Conservation (phyloP, 2,888 invertebrate genomes). For the Amphimallon solstitiale region DNA sequence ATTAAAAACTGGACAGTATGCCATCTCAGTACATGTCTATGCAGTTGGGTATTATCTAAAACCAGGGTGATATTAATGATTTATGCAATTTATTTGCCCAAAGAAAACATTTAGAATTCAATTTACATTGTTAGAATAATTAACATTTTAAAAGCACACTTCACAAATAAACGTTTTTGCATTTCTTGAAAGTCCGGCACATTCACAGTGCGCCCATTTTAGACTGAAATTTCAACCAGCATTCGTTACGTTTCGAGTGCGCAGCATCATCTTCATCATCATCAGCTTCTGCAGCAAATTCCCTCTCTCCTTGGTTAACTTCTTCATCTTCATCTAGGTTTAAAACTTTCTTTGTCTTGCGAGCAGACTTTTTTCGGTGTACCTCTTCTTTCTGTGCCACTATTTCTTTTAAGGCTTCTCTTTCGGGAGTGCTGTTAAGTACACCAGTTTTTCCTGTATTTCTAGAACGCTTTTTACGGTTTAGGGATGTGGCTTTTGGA, state of each 20-base stretch:
- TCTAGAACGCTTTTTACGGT: background rate
- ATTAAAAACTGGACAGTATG: no score
- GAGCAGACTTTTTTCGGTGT: slow-evolving; percentile 4
- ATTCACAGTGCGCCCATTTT: background rate
- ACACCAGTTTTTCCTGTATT: background rate
- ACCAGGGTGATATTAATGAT: no score
- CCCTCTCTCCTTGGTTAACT: slow-evolving; percentile 1
- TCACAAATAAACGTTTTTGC: slow-evolving; percentile 1
- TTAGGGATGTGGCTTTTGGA: background rate
- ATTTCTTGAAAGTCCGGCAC: background rate
- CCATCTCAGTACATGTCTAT: no score
- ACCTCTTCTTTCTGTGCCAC: slow-evolving; percentile 22
- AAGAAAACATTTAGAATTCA: no score
- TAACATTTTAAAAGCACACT: background rate
- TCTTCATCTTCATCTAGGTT: slow-evolving; percentile 3
- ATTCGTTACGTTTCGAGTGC: background rate
- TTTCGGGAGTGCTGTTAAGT: background rate
- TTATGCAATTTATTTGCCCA: no score
- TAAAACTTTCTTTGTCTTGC: slow-evolving; percentile 2
- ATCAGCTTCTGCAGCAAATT: slow-evolving; percentile 17
- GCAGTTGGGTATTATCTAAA: no score
- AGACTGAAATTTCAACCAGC: background rate
- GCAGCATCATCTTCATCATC: background rate
- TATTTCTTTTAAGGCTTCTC: slow-evolving; percentile 9
- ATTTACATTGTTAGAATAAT: background rate